phyloP scores from a whole-genome alignment of 2,888 invertebrate species.

The Chrysolina americana region DNA sequence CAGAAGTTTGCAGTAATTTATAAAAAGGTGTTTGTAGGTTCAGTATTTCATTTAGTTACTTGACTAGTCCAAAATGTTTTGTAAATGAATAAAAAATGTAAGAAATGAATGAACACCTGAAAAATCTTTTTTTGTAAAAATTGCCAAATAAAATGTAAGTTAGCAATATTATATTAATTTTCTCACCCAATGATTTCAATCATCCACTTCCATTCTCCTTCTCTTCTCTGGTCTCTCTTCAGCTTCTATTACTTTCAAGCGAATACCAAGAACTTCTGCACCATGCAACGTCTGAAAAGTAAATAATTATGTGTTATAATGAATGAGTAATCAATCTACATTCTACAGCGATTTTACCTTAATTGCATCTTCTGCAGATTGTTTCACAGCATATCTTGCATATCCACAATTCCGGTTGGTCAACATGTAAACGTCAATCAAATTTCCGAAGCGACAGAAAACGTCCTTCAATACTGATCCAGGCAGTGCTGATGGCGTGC shows the following conservation, averaged over 20 bases:
- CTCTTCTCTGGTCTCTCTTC: constrained; percentile 75
- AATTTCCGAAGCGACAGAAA: constrained; percentile 91
- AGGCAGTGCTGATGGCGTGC: constrained; percentile 79
- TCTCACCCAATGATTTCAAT: constrained; percentile 10
- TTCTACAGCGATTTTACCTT: constrained; percentile 68
- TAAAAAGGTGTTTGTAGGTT: no score
- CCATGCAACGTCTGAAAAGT: constrained; percentile 78
- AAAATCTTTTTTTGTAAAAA: not conserved
- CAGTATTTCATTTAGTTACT: no score
- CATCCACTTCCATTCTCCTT: constrained; percentile 22
- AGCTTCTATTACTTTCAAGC: constrained; percentile 91
- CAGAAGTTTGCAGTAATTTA: no score
- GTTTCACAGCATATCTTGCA: constrained; percentile 85
- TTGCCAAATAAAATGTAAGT: not conserved
- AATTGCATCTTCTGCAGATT: constrained; percentile 85
- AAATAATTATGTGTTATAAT: no score
- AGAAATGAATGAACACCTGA: not conserved
- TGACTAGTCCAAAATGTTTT: no score
- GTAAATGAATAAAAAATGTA: no score
- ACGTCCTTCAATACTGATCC: constrained; percentile 86
- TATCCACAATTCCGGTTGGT: constrained; percentile 94
- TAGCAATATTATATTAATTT: not conserved
- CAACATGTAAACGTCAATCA: constrained; percentile 92
- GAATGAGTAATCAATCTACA: constrained; percentile 15
- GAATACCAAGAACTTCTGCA: constrained; percentile 88